Evolutionary conservation across 2,113 vertebrate genomes (phyloP).

Genomic region (Serinus canaria): DNA sequence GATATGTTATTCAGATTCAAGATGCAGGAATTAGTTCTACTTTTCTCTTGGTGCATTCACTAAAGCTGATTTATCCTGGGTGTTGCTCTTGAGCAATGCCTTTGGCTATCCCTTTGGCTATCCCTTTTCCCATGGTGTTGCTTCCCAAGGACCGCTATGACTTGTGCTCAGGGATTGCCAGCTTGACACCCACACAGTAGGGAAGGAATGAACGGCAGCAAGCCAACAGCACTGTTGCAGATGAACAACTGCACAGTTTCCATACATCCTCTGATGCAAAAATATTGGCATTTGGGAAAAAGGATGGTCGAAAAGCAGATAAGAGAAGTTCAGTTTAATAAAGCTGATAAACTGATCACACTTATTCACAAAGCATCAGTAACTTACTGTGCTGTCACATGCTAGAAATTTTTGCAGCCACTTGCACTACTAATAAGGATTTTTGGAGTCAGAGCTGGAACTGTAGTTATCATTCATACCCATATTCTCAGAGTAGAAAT

Average conservation of each 20-base stretch:
- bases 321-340: not conserved
- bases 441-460: not conserved
- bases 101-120: not conserved
- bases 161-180: not conserved
- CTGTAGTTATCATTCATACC: not conserved
- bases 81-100: not conserved
- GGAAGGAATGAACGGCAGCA: not conserved
- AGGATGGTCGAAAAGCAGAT: not conserved
- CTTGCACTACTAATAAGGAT: not conserved
- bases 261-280: not conserved
- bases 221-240: not conserved
- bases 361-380: not conserved
- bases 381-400: not conserved
- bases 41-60: accelerated
- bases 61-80: not conserved
- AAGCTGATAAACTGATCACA: not conserved
- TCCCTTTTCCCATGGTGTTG: not conserved
- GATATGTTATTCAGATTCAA: not conserved
- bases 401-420: not conserved
- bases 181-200: not conserved
- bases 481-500: not conserved
- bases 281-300: not conserved
- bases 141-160: accelerated
- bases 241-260: not conserved
- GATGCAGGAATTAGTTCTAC: not conserved